A percentile compares a stretch with the other conserved stretches of the same genome.
Conservation (phyloP, 2,113 vertebrate genomes). For the Cyprinus carpio region DNA sequence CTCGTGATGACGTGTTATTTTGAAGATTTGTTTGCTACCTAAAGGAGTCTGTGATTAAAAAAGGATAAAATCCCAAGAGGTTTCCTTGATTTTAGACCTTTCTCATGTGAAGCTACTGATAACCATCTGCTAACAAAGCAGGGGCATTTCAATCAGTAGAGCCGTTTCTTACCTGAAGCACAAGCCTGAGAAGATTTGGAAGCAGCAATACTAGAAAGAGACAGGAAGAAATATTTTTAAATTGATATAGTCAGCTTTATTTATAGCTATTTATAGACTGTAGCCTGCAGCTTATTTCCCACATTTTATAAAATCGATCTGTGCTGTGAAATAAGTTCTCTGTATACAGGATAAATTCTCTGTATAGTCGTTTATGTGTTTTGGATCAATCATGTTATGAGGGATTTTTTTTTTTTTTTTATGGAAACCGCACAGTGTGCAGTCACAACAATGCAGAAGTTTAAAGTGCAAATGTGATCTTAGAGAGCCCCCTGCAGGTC, state of each 20-base stretch:
- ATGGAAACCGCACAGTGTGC: background rate
- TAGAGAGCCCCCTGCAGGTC: constrained; percentile 48
- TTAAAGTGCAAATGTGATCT: constrained; percentile 24
- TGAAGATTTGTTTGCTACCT: constrained; percentile 29
- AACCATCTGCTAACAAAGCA: constrained; percentile 35
- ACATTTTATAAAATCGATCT: background rate
- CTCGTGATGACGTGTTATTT: constrained; percentile 10
- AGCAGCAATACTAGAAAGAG: background rate
- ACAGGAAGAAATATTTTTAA: background rate
- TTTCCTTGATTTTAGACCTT: background rate
- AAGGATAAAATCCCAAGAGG: background rate
- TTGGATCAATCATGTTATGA: constrained; percentile 3
- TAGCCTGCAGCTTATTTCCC: background rate
- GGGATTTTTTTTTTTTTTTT: background rate
- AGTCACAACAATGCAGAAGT: background rate
- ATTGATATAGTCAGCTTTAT: background rate
- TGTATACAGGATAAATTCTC: background rate
- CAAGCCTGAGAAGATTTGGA: constrained; percentile 12
- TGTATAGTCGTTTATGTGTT: background rate
- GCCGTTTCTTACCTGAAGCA: constrained; percentile 38
- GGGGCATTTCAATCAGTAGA: constrained; percentile 34
- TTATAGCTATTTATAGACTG: background rate
- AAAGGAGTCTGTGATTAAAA: constrained; percentile 23
- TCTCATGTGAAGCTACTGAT: background rate
- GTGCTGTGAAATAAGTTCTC: background rate